Percentiles rank a stretch among this genome's conserved stretches.
Conservation (phyloP, 2,797 vertebrate species). For the Coranthus polyacanthus region DNA sequence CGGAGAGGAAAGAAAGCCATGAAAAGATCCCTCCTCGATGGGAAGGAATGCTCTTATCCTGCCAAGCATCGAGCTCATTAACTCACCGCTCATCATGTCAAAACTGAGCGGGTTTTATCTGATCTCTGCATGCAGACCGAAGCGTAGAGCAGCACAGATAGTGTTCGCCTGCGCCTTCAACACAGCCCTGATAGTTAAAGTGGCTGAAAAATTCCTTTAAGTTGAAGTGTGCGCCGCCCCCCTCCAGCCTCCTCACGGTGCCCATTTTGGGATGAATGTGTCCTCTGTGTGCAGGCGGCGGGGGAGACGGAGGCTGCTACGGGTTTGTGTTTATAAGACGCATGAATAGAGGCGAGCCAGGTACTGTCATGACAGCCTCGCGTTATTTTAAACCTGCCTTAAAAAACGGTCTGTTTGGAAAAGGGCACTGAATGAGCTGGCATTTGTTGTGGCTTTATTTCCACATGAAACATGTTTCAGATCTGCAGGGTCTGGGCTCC, state of each 20-base stretch:
- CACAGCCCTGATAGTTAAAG: slow-evolving; percentile 55
- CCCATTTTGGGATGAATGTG: slow-evolving; percentile 82
- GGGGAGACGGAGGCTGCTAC: slow-evolving; percentile 56
- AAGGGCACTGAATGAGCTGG: not conserved
- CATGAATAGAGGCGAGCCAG: slow-evolving; percentile 69
- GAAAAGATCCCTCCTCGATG: slow-evolving; percentile 44
- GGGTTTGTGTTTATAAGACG: slow-evolving; percentile 70
- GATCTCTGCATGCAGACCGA: slow-evolving; percentile 40
- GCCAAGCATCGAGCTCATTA: slow-evolving; percentile 63
- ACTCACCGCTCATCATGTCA: slow-evolving; percentile 66
- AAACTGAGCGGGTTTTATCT: slow-evolving; percentile 66
- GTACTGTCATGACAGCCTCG: slow-evolving; percentile 56
- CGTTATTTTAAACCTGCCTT: slow-evolving; percentile 18
- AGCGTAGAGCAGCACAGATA: slow-evolving; percentile 17
- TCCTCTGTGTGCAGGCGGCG: slow-evolving; percentile 77
- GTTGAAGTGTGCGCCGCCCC: slow-evolving; percentile 55
- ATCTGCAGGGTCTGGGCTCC: too few species aligned
- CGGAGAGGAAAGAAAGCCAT: slow-evolving; percentile 26
- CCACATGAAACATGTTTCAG: not conserved
- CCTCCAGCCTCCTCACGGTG: slow-evolving; percentile 60
- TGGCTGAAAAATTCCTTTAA: slow-evolving; percentile 66
- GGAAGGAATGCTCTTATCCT: slow-evolving; percentile 65
- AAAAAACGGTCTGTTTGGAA: slow-evolving; percentile 35
- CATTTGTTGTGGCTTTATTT: not conserved
- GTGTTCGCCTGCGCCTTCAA: slow-evolving; percentile 54